Conservation (phyloP, 2,113 vertebrate species). For the Thomomys bottae region DNA sequence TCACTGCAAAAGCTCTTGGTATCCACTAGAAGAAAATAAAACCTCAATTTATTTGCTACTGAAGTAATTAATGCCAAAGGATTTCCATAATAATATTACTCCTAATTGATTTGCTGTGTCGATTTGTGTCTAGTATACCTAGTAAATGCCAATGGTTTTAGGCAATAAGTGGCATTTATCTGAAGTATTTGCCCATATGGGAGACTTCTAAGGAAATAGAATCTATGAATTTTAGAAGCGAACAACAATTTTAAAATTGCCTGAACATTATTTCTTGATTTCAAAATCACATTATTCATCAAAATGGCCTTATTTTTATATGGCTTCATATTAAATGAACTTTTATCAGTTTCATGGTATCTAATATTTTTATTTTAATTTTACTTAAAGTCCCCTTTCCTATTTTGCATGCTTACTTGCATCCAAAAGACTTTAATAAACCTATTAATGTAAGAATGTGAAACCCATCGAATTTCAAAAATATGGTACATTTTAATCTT, state of each 20-base stretch:
- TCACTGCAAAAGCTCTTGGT: not conserved
- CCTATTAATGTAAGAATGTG: not conserved
- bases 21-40: slow-evolving; percentile 5
- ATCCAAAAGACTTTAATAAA: not conserved
- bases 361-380: not conserved
- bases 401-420: not conserved
- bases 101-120: slow-evolving; percentile 39
- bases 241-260: not conserved
- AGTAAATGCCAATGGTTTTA: slow-evolving; percentile 8
- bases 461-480: not conserved
- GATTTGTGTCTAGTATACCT: not conserved
- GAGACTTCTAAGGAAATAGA: slow-evolving; percentile 7
- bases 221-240: not conserved
- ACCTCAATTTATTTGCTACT: slow-evolving; percentile 21
- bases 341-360: not conserved
- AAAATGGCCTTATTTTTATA: not conserved
- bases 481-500: not conserved
- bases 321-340: not conserved
- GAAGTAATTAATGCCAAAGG: slow-evolving; percentile 50
- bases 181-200: not conserved
- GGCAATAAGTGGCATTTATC: not conserved
- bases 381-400: not conserved
- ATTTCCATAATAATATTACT: slow-evolving; percentile 50
- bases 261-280: not conserved
- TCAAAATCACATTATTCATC: no score